Evolutionary conservation across 2,888 invertebrate species (phyloP), one percentile per base, ranked within the genome.

Genomic region (Prenolepis imparis): DNA sequence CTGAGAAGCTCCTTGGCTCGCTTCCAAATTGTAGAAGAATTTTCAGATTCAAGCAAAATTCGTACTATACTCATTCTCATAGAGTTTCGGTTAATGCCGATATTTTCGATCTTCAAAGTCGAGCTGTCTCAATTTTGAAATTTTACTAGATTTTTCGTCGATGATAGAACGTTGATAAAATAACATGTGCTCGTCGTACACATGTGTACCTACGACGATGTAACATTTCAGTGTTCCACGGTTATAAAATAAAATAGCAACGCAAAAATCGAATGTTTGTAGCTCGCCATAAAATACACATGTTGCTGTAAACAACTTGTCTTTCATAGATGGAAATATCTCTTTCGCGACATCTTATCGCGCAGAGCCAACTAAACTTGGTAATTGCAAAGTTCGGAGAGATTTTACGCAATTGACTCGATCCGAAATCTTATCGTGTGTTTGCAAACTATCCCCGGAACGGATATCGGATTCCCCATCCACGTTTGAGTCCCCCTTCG

Each of bases 401-500:
- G 11, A 52, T 66, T 75, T 74, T 32, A 18, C 73, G 36, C 73
- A 48, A 74, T 48, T 24, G 36, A 32, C 36, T 66, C 18, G 18
- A 18, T 66, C 18, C 66, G 66, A 63, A 52, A 57, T 52, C 66
- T 52, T 21, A 12, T 64, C 18, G 52, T 75, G 52, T 75, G 9
- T 64, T 63, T 52, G 68, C 12, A 57, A 82, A 83, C 70, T 57
- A 57, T 63, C 55, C 64, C 66, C 39, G 68, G 48, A 57, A 70
- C 39, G 80, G 48, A 74, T 75, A 80, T 84, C 82, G 84, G 64
- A 85, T 89, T 72, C 87, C 2, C n/a, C 82, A 84, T 89, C 75
- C 87, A 89, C 87, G 85, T 90, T 90, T 85, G 80, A 83, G 48
- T n/a, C n/a, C 82, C 80, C 82, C 86, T 84, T 85, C 83, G 64